Evolutionary conservation across 1,140 invertebrate species (phyloP), one percentile per base, ranked within the genome.

Genomic region (Pinna nobilis): DNA sequence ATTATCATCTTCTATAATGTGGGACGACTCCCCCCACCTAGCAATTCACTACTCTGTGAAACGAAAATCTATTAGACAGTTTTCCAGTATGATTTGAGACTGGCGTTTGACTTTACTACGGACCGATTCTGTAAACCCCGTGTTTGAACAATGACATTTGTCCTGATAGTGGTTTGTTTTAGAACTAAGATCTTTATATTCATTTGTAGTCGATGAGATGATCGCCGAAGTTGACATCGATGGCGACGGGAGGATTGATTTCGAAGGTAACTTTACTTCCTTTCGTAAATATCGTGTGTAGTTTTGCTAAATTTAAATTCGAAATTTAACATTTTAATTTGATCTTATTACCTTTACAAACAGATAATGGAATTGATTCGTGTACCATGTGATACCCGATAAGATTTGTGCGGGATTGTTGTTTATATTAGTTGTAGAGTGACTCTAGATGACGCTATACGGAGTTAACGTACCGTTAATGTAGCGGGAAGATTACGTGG

Each of bases 161-260:
- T 51, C 23, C 6, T 23, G 20, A 13, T 32, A 41, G 18, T 41
- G 13, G 7, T 55, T 6, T 60, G 3, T 50, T 59, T 3, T 20
- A 55, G 18, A 39, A 13, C 59, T 7, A 25, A n/a, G 3, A 39
- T 41, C 18, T 41, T 4, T 25, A 20, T 28, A 61, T 33, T 59
- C 37, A 20, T 35, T 68, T 71, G 28, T 69, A 87, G 97, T 98
- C 82, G 96, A 98, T 89, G 97, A 99, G 91, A 99, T 99, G 97
- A 99, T 99, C 89, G 93, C 97, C 86, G 97, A 99, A 92, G 98
- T 97, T 81, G 97, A 99, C 92, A 98, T 99, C 90, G 97, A 99
- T 90, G 97, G 97, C 82, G 95, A 97, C 83, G 86, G 86, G 28
- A 76, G 82, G 61, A 86, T 87, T 44, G 86, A 87, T 66, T 87